phyloP scores from a whole-genome alignment of 2,113 vertebrate genomes.

The Nanorana parkeri region DNA sequence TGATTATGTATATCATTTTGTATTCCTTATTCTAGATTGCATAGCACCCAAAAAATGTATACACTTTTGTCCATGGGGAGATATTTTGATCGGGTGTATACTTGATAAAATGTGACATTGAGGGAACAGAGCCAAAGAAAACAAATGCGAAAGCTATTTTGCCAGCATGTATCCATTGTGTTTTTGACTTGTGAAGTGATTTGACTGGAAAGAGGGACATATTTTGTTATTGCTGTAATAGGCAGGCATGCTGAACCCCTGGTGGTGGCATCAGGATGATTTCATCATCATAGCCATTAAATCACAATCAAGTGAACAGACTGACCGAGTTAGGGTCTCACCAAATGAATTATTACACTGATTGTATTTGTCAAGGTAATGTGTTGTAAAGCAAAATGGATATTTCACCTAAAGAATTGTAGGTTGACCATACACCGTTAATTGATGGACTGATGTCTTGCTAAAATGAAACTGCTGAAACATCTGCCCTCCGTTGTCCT shows the following conservation, averaged over 20 bases:
- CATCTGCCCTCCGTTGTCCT: too few species aligned
- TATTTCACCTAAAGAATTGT: too few species aligned
- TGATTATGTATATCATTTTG: background rate
- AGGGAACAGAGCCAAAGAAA: constrained; percentile 13
- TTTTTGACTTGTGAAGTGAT: constrained; percentile 21
- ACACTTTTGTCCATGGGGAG: background rate
- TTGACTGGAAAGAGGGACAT: constrained; percentile 2
- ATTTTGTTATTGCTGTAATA: constrained; percentile 24
- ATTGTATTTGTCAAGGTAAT: background rate
- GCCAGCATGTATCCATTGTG: constrained; percentile 2
- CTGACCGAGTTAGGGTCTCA: background rate
- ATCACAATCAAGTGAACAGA: background rate
- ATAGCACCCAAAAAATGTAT: background rate
- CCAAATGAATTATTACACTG: background rate
- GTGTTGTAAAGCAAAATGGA: background rate
- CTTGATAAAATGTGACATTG: constrained; percentile 1
- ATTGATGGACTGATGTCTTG: too few species aligned
- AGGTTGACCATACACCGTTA: too few species aligned
- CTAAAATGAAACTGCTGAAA: too few species aligned
- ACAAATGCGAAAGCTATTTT: background rate
- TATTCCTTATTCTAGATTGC: background rate
- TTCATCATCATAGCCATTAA: background rate
- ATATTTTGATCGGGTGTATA: constrained; percentile 16
- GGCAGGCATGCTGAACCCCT: background rate
- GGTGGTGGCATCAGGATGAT: background rate